These are phyloP conservation scores for Megamerina dolium DNA, from an alignment of 2,888 invertebrate species.

Conservation along the genomic window DNA sequence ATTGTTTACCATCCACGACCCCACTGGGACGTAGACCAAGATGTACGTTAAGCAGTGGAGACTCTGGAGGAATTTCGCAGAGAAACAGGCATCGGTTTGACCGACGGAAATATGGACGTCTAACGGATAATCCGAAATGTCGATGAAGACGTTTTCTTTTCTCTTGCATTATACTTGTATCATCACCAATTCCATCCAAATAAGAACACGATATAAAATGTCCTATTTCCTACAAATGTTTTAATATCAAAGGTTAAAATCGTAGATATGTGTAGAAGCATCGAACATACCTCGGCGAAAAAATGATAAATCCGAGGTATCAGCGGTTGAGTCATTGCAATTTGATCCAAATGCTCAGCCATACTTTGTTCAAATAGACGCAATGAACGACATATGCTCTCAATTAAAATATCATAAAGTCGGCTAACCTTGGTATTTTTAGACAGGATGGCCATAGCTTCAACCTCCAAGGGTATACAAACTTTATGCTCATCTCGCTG, in stretches of 20 bases:
- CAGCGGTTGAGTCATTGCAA: conserved; percentile 28
- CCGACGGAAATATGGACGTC: conserved; percentile 68
- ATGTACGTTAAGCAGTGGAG: conserved; percentile 69
- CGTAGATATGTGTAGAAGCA: background rate
- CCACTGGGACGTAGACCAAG: conserved; percentile 49
- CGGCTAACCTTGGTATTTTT: conserved; percentile 58
- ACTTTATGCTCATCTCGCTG: conserved; percentile 35
- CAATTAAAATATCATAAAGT: conserved; percentile 68
- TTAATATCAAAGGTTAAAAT: background rate
- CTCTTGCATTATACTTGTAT: conserved; percentile 59
- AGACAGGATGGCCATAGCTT: conserved; percentile 66
- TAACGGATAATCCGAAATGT: conserved; percentile 61
- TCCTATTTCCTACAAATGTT: conserved; percentile 53
- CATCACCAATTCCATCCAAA: conserved; percentile 61
- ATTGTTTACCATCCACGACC: conserved; percentile 51
- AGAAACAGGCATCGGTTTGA: conserved; percentile 60
- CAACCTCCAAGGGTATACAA: conserved; percentile 59
- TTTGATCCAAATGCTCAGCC: conserved; percentile 52
- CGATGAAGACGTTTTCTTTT: conserved; percentile 64
- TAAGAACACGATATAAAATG: conserved; percentile 73
- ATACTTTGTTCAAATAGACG: conserved; percentile 60
- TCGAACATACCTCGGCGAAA: conserved; percentile 40
- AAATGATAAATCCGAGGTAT: conserved; percentile 62
- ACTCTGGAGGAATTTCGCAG: conserved; percentile 46
- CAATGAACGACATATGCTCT: conserved; percentile 66